Evolutionary conservation across 2,888 invertebrate genomes (phyloP), one percentile per base, ranked within the genome.

Genomic region (Eupithecia pulchellata): DNA sequence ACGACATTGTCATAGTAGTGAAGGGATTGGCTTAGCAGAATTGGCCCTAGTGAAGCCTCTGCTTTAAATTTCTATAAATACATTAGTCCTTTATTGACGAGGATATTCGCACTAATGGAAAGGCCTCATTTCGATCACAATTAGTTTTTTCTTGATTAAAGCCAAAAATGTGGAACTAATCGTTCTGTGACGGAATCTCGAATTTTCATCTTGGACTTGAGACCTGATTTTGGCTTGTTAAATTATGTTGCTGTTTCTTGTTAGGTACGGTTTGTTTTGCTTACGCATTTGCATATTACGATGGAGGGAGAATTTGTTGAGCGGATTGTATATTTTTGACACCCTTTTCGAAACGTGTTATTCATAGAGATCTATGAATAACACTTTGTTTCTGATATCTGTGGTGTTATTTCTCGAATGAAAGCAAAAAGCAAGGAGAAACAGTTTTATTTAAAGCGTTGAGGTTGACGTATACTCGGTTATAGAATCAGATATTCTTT

Each of bases 181-280:
- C n/a, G 2, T 39, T 39, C 3, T 47, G 6, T 3, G 0, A 47
- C 8, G 0, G 20, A 47, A 47, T 47, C 8, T 20, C 8, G 20
- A 20, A 20, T 25, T 13, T 25, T 25, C 4, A 11, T 25, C 3
- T 47, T 9, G 9, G 9, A 47, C 20, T 47, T 17, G 3, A 3
- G 8, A 4, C 47, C 20, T 47, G 20, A 47, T 47, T 47, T 47
- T 47, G 20, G 20, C 8, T 47, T 47, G 47, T 13, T 25, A 25
- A 25, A 52, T 52, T 52, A 52, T 52, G 52, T 25, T 52, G 25
- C 25, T 52, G 25, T 52, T 25, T 20, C 20, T 47, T 47, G 42
- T 47, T 47, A n/a, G n/a, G n/a, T n/a, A 47, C 47, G 20, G 20
- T 47, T 20, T 47, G 47, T 47, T 47, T 47, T 47, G 47, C 47